Evolutionary conservation across 1,140 invertebrate genomes (phyloP).

Genomic region (Asbolus verrucosus): DNA sequence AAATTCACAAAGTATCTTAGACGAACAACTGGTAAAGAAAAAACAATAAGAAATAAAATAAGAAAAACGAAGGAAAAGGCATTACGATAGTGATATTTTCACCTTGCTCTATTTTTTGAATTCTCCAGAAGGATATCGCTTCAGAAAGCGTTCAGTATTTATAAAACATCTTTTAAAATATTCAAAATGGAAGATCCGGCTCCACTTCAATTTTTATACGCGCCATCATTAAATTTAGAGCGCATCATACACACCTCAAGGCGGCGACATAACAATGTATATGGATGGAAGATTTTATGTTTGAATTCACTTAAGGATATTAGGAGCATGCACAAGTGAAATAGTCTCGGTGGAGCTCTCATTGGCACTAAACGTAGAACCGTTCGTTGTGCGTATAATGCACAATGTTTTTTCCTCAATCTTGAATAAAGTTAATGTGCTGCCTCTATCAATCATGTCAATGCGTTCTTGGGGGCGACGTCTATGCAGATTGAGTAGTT

Average conservation of each 20-base stretch:
- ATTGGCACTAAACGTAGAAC: conserved; percentile 1
- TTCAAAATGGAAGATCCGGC: no score
- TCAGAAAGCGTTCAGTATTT: no score
- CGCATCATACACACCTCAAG: no score
- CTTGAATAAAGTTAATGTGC: conserved; percentile 6
- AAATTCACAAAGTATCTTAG: no score
- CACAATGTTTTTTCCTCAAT: neutral
- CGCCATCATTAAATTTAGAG: conserved; percentile 3
- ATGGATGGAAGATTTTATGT: conserved; percentile 2
- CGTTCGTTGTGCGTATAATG: no score
- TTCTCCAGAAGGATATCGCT: no score
- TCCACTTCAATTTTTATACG: neutral
- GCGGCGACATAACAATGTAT: neutral
- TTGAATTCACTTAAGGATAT: conserved; percentile 30
- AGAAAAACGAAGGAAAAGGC: no score
- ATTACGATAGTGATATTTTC: no score
- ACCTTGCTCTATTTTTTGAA: no score
- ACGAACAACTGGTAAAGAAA: no score
- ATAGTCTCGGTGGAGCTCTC: conserved; percentile 12
- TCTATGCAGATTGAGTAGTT: conserved; percentile 20
- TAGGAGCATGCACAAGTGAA: neutral
- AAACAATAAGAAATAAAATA: no score
- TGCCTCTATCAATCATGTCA: conserved; percentile 22
- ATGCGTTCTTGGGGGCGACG: neutral
- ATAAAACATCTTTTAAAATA: no score